Conservation (phyloP, 2,888 invertebrate species). For the Mallateleia sp. region DNA sequence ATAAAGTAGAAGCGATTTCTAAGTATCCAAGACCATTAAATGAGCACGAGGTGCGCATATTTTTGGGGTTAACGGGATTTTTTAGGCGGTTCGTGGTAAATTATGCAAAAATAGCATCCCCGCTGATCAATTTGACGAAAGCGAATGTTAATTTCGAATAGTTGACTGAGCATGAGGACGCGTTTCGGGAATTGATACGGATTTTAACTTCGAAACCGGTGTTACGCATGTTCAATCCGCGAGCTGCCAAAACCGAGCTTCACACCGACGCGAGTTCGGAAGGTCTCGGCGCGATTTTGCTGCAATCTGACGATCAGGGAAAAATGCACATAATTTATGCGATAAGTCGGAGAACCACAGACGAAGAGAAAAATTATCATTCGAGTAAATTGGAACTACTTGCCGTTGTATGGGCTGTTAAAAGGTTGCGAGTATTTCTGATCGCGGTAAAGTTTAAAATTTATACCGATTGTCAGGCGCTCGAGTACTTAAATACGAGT, state of each 20-base stretch:
- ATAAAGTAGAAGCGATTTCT: no score
- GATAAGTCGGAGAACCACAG: constrained; percentile 64
- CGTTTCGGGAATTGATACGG: constrained; percentile 12
- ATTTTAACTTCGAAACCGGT: background rate
- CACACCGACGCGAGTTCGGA: constrained; percentile 56
- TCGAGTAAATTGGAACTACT: no score
- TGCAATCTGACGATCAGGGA: constrained; percentile 74
- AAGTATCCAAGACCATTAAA: no score
- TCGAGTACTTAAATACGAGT: constrained; percentile 78
- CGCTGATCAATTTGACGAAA: background rate
- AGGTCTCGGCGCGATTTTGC: constrained; percentile 28
- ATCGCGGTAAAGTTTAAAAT: background rate
- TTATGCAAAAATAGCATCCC: constrained; percentile 20
- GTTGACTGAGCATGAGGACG: background rate
- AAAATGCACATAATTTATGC: constrained; percentile 77
- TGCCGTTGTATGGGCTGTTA: no score
- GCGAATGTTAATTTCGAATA: no score
- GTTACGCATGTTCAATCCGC: background rate
- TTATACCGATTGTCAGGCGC: constrained; percentile 66
- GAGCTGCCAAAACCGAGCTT: constrained; percentile 43
- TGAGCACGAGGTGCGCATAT: no score
- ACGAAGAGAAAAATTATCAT: no score
- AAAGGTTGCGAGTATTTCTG: background rate
- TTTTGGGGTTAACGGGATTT: no score
- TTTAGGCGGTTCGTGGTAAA: constrained; percentile 49